Percentiles rank a stretch among this genome's conserved stretches.
These are phyloP conservation scores for Phymorhynchus buccinoides DNA, from an alignment of 1,140 invertebrate species.

Conservation along the genomic window DNA sequence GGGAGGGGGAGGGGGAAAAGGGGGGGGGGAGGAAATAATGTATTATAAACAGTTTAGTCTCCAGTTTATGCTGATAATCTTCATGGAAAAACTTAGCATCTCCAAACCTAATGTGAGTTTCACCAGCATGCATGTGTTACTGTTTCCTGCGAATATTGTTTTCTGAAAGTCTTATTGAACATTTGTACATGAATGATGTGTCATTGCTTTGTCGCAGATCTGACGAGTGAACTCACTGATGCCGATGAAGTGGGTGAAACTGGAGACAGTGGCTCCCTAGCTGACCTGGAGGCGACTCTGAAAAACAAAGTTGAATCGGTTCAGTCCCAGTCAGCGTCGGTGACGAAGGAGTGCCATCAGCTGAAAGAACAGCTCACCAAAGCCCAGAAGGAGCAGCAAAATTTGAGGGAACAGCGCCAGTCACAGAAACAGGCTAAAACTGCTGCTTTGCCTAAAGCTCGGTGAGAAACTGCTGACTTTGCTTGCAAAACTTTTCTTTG, in stretches of 20 bases:
- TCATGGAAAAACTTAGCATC: no score
- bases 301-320: background rate
- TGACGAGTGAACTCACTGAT: background rate
- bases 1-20: no score
- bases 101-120: no score
- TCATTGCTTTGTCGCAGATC: slow-evolving; percentile 7
- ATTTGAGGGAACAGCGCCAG: slow-evolving; percentile 36
- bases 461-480: slow-evolving; percentile 33
- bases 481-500: no score
- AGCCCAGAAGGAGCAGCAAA: slow-evolving; percentile 36
- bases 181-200: no score
- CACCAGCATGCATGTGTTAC: no score
- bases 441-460: slow-evolving; percentile 48
- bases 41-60: no score
- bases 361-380: slow-evolving; percentile 35
- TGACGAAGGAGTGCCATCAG: slow-evolving; percentile 41
- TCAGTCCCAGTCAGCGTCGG: background rate
- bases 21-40: no score
- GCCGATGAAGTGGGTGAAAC: background rate
- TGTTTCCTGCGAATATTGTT: no score
- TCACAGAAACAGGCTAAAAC: slow-evolving; percentile 44
- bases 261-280: background rate
- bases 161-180: no score
- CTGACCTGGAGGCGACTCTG: background rate
- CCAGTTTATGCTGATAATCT: no score